phyloP scores from a whole-genome alignment of 2,888 invertebrate species.

The Yponomeuta plumbellus region DNA sequence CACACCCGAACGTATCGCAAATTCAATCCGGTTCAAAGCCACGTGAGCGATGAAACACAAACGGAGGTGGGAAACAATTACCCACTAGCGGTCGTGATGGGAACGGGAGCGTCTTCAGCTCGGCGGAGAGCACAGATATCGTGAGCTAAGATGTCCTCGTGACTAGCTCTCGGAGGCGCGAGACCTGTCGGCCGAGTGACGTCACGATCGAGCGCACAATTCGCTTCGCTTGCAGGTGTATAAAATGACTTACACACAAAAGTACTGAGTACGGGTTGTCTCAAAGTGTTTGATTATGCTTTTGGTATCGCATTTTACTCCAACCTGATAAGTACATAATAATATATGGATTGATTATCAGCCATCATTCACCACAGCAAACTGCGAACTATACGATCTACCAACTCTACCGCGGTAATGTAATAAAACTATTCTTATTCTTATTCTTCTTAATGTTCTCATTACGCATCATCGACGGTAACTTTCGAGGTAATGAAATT shows the following conservation, averaged over 20 bases:
- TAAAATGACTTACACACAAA: background rate
- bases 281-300: no score
- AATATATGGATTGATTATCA: no score
- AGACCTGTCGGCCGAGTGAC: constrained; percentile 36
- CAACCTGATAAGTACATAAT: no score
- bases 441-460: no score
- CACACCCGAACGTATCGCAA: background rate
- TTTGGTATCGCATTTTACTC: no score
- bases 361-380: no score
- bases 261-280: no score
- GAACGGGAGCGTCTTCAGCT: constrained; percentile 35
- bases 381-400: no score
- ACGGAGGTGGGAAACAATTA: constrained; percentile 35
- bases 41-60: constrained; percentile 13
- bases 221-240: constrained; percentile 59
- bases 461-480: no score
- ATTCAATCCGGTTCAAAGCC: background rate
- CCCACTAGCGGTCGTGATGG: constrained; percentile 39
- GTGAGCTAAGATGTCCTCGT: constrained; percentile 28
- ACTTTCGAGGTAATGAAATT: no score
- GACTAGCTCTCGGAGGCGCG: constrained; percentile 34
- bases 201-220: constrained; percentile 52
- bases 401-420: no score
- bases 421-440: no score
- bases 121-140: constrained; percentile 11